Base-by-base conservation (phyloP, 30 jellyfish, hydroid and myxozoan species). In the Mastigias papua region DNA sequence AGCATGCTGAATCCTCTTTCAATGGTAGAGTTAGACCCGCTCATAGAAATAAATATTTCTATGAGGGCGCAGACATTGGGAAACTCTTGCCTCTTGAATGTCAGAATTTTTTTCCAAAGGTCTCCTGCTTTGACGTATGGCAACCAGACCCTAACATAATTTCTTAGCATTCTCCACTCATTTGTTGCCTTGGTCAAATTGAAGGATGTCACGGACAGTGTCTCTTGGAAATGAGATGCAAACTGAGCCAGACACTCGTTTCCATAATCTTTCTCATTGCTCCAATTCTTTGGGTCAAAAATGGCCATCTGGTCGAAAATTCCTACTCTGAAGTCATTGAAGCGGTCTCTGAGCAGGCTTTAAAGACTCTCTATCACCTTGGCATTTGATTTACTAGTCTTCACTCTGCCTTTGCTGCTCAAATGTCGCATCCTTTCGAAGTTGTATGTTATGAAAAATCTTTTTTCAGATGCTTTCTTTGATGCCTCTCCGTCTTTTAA, bases 191-290 rank as follows among this genome's bases (percentile, higher is more conserved):
- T 79, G 3, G 33, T 48, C 50, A 32, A 9, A 63, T 84, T 69
- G 32, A 35, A 84, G 60, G 51, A 33, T 11, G 80, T 69, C 13
- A 58, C 71, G 25, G n/a, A 48, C 57, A 84, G 80, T 30, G 93
- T 58, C 23, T 64, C 42, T 73, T 84, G 50, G 81, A 84, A 84
- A 61, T 70, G 90, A 13, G 26, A 4, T 73, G 79, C 93, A 8
- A 71, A 84, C 34, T 69, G 2, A 25, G 15, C 0, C n/a, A 69
- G n/a, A 17, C 25, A 26, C 31, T 78, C 17, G 17, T 34, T 21
- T 16, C 76, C 73, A 58, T 10, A 27, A 11, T 54, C 76, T 23
- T 29, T 13, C 48, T 32, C 88, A 50, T 77, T 77, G 19, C 35
- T 58, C 88, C 88, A 77, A 77, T 61, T 20, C 62, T 26, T 58